Percentiles rank a stretch among this genome's conserved stretches.
Evolutionary conservation across 2,888 invertebrate genomes (phyloP).

Genomic region (Lepas anatifera): DNA sequence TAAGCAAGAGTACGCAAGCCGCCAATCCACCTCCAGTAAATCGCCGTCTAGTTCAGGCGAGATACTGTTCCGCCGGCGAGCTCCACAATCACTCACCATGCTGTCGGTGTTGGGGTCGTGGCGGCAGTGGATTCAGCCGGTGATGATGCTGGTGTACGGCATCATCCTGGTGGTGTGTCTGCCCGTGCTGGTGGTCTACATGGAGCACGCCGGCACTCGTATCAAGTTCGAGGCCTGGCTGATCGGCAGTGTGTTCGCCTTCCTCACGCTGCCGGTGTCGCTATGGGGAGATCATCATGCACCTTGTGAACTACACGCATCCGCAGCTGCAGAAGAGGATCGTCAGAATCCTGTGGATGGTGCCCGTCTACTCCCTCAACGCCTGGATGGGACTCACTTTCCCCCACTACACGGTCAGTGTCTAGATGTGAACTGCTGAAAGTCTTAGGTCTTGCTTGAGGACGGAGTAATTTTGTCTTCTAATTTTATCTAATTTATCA

Average conservation of each 20-base stretch:
- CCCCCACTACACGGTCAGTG: slow-evolving; percentile 58
- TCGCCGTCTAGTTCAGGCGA: too few species aligned
- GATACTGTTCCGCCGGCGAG: too few species aligned
- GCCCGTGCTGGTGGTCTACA: slow-evolving; percentile 1
- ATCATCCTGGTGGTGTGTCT: slow-evolving; percentile 9
- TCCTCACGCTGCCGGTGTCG: slow-evolving; percentile 79
- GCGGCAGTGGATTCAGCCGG: slow-evolving; percentile 2
- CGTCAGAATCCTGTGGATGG: slow-evolving; percentile 37
- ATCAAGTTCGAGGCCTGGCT: slow-evolving; percentile 41
- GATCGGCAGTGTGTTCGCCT: slow-evolving; percentile 81
- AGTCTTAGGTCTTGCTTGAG: too few species aligned
- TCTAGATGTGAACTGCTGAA: too few species aligned
- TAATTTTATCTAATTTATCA: too few species aligned
- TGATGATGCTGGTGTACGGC: background rate
- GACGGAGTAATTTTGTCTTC: too few species aligned
- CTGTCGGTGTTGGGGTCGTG: background rate
- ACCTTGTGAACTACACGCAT: slow-evolving; percentile 83
- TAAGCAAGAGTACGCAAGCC: too few species aligned
- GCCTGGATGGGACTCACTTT: slow-evolving; percentile 10
- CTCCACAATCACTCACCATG: too few species aligned
- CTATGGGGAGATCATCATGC: slow-evolving; percentile 91
- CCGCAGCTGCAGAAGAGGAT: slow-evolving; percentile 87
- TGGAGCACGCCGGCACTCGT: slow-evolving; percentile 1
- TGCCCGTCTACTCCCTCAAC: background rate
- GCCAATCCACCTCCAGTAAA: too few species aligned